Conservation (phyloP, 2,797 vertebrate genomes). For the Capromys pilorides region DNA sequence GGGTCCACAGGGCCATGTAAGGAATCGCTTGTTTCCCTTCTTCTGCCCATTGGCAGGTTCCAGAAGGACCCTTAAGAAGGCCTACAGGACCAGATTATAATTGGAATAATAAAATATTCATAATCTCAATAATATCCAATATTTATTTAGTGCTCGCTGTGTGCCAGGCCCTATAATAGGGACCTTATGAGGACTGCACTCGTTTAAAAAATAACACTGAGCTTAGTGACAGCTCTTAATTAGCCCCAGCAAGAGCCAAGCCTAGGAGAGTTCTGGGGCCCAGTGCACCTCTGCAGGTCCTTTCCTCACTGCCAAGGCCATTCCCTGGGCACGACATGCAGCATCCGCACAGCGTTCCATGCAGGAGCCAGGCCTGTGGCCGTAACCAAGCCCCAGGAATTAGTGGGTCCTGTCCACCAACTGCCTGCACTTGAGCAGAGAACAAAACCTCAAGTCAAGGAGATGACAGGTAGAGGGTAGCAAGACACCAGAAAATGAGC, state of each 20-base stretch:
- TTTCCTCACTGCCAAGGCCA: background rate
- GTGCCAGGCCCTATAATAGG: background rate
- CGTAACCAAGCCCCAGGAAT: background rate
- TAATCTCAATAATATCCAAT: conserved; percentile 30
- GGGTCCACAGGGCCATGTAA: background rate
- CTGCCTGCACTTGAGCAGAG: background rate
- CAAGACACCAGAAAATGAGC: background rate
- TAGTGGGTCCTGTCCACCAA: background rate
- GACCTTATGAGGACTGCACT: background rate
- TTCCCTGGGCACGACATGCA: background rate
- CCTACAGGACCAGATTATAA: conserved; percentile 39
- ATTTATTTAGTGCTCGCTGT: background rate
- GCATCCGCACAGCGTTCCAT: background rate
- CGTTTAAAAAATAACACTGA: background rate
- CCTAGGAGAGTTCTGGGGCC: background rate
- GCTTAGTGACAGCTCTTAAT: background rate
- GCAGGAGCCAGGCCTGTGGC: background rate
- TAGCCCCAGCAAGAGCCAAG: conserved; percentile 5
- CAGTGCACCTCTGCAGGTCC: background rate
- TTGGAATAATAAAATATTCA: conserved; percentile 69
- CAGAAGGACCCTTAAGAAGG: conserved; percentile 51
- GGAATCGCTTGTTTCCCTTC: background rate
- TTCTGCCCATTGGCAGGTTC: background rate
- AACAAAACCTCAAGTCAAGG: background rate
- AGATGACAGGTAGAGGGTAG: background rate